Percentiles rank a stretch among this genome's conserved stretches.
Evolutionary conservation across 2,888 invertebrate species (phyloP).

Genomic region (Drosophila falleni): DNA sequence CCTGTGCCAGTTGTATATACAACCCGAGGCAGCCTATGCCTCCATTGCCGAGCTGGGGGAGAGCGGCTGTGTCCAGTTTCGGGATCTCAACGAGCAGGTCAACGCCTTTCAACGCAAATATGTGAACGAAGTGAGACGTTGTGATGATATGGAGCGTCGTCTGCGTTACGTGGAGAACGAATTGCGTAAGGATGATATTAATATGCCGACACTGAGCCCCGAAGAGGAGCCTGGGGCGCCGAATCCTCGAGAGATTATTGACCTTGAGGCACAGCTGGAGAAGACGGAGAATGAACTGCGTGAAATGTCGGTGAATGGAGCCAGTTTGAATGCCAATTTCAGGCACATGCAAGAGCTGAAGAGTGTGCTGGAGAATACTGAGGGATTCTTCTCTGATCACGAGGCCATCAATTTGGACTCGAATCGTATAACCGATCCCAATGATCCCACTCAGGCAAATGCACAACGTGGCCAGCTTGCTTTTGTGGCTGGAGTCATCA

Average conservation of each 20-base stretch:
- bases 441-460: slow-evolving; percentile 85
- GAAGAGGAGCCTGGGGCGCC: slow-evolving; percentile 89
- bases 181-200: slow-evolving; percentile 90
- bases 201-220: slow-evolving; percentile 88
- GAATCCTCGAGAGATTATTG: slow-evolving; percentile 92
- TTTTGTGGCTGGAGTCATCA: slow-evolving; percentile 94
- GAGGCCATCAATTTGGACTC: slow-evolving; percentile 82
- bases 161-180: slow-evolving; percentile 92
- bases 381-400: slow-evolving; percentile 85
- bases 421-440: slow-evolving; percentile 90
- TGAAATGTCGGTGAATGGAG: slow-evolving; percentile 96
- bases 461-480: slow-evolving; percentile 86
- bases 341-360: slow-evolving; percentile 95
- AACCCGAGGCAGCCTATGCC: slow-evolving; percentile 97
- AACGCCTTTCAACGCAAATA: slow-evolving; percentile 94
- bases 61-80: slow-evolving; percentile 96
- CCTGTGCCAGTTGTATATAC: slow-evolving; percentile 97
- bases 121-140: slow-evolving; percentile 92
- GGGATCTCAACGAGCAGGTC: slow-evolving; percentile 94
- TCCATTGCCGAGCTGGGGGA: slow-evolving; percentile 98
- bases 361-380: slow-evolving; percentile 96
- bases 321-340: slow-evolving; percentile 95
- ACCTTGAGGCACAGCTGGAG: slow-evolving; percentile 94
- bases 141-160: slow-evolving; percentile 94
- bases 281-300: slow-evolving; percentile 97